Evolutionary conservation across 1,140 invertebrate species (phyloP).

Genomic region (Drosophila watanabei): DNA sequence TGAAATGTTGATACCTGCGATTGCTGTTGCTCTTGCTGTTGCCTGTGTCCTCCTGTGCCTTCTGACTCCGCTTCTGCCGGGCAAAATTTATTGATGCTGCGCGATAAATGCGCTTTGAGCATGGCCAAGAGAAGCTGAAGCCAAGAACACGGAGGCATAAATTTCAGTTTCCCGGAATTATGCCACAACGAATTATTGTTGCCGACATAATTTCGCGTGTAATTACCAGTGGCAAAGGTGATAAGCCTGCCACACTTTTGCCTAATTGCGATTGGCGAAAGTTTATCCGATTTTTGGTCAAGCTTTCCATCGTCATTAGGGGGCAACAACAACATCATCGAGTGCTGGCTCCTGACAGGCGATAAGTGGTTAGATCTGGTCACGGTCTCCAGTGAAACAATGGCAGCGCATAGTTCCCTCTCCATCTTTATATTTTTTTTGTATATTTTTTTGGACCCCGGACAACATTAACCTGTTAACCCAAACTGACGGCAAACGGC

Average conservation of each 20-base stretch:
- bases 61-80: slow-evolving; percentile 23
- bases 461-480: slow-evolving; percentile 84
- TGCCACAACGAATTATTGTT: slow-evolving; percentile 79
- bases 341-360: slow-evolving; percentile 73
- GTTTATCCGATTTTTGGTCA: slow-evolving; percentile 50
- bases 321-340: slow-evolving; percentile 71
- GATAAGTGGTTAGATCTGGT: slow-evolving; percentile 71
- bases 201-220: slow-evolving; percentile 75
- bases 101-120: slow-evolving; percentile 78
- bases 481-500: slow-evolving; percentile 75
- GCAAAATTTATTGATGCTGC: slow-evolving; percentile 79
- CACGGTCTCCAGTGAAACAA: slow-evolving; percentile 66
- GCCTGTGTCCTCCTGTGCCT: slow-evolving; percentile 37
- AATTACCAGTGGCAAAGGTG: slow-evolving; percentile 71
- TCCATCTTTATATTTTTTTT: not conserved
- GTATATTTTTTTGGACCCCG: slow-evolving; percentile 40
- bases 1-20: slow-evolving; percentile 82
- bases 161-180: slow-evolving; percentile 80
- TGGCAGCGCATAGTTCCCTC: slow-evolving; percentile 63
- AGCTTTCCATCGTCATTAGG: slow-evolving; percentile 46
- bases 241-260: slow-evolving; percentile 72
- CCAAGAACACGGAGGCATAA: slow-evolving; percentile 61
- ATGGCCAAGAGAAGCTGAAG: slow-evolving; percentile 53
- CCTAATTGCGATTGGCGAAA: slow-evolving; percentile 49
- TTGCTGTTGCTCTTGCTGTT: slow-evolving; percentile 38